Percentiles rank a stretch among this genome's conserved stretches.
These are phyloP conservation scores for Neotoma lepida DNA, from an alignment of 2,113 vertebrate genomes.

Conservation along the genomic window DNA sequence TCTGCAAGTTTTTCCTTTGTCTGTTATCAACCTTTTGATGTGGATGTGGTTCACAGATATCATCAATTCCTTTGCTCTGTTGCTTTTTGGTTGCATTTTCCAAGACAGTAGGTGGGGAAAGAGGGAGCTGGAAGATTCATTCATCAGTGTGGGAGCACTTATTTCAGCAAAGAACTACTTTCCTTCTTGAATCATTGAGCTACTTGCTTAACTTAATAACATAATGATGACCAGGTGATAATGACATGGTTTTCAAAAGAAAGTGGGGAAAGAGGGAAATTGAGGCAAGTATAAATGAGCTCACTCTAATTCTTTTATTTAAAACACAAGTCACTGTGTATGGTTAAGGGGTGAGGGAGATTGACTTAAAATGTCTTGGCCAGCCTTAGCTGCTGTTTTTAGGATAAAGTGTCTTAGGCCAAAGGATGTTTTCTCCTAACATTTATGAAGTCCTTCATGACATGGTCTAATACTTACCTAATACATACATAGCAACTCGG, in stretches of 20 bases:
- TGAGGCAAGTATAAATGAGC: slow-evolving; percentile 26
- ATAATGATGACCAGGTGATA: neutral
- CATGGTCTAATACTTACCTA: neutral
- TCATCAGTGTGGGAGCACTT: neutral
- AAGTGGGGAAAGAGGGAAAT: slow-evolving; percentile 52
- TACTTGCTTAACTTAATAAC: slow-evolving; percentile 67
- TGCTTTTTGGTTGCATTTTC: slow-evolving; percentile 74
- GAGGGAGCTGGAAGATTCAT: slow-evolving; percentile 43
- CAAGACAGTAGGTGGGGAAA: neutral
- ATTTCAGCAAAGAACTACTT: slow-evolving; percentile 60
- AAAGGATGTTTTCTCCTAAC: neutral
- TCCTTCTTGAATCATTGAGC: slow-evolving; percentile 55
- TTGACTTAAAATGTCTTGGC: neutral
- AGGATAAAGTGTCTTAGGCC: neutral
- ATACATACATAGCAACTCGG: neutral
- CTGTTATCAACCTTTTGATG: slow-evolving; percentile 73
- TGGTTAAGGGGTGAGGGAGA: neutral
- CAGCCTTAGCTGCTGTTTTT: neutral
- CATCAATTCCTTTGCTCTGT: slow-evolving; percentile 68
- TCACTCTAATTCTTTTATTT: neutral
- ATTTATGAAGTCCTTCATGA: neutral
- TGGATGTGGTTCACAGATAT: slow-evolving; percentile 70
- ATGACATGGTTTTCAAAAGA: slow-evolving; percentile 55
- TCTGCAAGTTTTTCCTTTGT: slow-evolving; percentile 67
- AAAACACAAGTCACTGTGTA: neutral